These are phyloP conservation scores for Blennius ocellaris DNA, from an alignment of 2,113 vertebrate species.

Conservation along the genomic window DNA sequence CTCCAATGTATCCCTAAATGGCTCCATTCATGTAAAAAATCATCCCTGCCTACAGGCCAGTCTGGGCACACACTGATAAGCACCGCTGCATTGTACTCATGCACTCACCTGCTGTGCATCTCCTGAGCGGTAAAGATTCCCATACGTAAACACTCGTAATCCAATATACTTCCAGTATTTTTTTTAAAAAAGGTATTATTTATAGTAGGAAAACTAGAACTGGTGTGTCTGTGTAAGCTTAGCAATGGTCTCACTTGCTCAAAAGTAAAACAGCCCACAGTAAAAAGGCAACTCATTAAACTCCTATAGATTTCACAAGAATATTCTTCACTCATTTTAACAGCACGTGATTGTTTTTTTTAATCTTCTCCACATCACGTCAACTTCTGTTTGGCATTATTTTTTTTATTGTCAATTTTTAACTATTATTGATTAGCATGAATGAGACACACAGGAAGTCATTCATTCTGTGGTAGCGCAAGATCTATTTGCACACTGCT, in stretches of 20 bases:
- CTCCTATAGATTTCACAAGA: background rate
- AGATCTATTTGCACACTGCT: slow-evolving; percentile 56
- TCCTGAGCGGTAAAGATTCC: slow-evolving; percentile 38
- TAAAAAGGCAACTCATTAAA: slow-evolving; percentile 3
- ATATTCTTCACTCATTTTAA: background rate
- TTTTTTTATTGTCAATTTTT: slow-evolving; percentile 21
- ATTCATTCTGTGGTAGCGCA: slow-evolving; percentile 40
- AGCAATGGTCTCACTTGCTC: slow-evolving; percentile 4
- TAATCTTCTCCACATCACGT: background rate
- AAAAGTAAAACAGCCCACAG: background rate
- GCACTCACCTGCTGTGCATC: slow-evolving; percentile 50
- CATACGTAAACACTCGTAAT: slow-evolving; percentile 23
- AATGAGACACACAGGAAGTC: slow-evolving; percentile 22
- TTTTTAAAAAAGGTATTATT: background rate
- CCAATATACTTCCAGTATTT: background rate
- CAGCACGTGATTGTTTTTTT: background rate
- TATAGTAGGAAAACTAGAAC: background rate
- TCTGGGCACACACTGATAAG: slow-evolving; percentile 77
- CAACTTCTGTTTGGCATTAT: background rate
- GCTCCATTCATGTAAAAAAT: slow-evolving; percentile 71
- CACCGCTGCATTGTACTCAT: slow-evolving; percentile 40
- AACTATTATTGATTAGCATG: slow-evolving; percentile 52
- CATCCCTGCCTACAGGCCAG: slow-evolving; percentile 67
- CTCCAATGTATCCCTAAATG: slow-evolving; percentile 73
- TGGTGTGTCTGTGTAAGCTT: slow-evolving; percentile 10